Base-by-base conservation (phyloP, 2,888 invertebrate species). In the Ptychoptera contaminata region DNA sequence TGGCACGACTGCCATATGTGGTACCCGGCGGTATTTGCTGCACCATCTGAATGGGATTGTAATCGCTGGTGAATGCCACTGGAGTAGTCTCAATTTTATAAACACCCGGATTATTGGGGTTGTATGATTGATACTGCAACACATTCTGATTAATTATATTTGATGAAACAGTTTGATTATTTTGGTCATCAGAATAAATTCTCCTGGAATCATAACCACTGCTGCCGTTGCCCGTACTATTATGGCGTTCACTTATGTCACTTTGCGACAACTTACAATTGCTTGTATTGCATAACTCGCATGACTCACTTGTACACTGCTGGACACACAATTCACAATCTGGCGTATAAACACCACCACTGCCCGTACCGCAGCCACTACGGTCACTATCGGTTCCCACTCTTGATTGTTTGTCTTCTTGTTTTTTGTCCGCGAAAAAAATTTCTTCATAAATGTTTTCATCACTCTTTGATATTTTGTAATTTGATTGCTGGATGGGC, bases 371-470 rank as follows among this genome's bases (percentile, higher is more conserved):
- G 15, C 31, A 31, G 16, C 31, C 31, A 16, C 31, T 30, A 15
- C 16, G 30, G 30, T 32, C 31, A 15, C 31, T 32, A 15, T 40
- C 31, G 8, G 31, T 32, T 32, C 31, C 16, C 7, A 16, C 16
- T 14, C 31, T 15, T 10, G 40, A 34, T 40, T 40, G 31, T 16
- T 31, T 31, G 31, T 40, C 31, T 1, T 14, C 11, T 32, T 40
- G 40, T 36, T 44, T 49, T 16, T 58, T 55, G 31, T 65, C 63
- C 45, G 60, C 59, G 43, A 64, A 65, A 48, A 60, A 65, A 30
- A 65, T 65, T 51, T 65, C 65, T 47, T 65, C 65, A 46, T 65
- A 65, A 38, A 65, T 65, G 46, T 65, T 65, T 47, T 65, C 65
- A 40, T 65, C 65, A 47, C 65, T 65, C 51, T 60, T 61, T 2